Evolutionary conservation across 2,113 vertebrate species (phyloP).

Genomic region (Malurus melanocephalus): DNA sequence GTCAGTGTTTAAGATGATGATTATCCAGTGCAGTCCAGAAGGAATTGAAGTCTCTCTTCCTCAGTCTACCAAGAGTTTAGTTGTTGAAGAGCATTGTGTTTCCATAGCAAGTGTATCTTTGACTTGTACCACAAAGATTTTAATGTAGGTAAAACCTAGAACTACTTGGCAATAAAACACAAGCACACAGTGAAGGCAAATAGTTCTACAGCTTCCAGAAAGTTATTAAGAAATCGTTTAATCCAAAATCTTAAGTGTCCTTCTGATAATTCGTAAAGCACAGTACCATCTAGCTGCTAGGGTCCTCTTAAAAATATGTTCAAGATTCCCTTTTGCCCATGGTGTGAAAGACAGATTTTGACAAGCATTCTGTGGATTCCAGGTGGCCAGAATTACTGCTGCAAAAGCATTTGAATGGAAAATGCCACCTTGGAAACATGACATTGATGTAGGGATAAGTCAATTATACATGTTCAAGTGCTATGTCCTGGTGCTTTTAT

Average conservation of each 20-base stretch:
- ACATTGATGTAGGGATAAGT: not conserved
- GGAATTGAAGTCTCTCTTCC: not conserved
- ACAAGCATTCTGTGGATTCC: not conserved
- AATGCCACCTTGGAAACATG: not conserved
- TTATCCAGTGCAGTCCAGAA: not conserved
- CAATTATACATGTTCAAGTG: not conserved
- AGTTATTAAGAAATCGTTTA: not conserved
- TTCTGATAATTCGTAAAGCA: not conserved
- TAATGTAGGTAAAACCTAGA: not conserved
- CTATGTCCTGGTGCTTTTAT: not conserved
- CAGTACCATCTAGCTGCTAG: not conserved
- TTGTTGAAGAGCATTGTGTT: not conserved
- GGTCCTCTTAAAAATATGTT: not conserved
- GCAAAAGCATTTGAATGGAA: not conserved
- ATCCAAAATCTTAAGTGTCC: not conserved
- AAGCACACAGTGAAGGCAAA: not conserved
- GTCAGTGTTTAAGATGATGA: not conserved
- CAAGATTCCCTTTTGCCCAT: not conserved
- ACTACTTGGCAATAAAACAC: not conserved
- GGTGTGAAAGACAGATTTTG: not conserved
- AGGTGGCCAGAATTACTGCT: not conserved
- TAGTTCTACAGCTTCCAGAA: not conserved
- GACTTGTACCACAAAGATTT: not conserved
- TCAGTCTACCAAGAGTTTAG: not conserved
- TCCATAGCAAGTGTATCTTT: not conserved